Conservation (phyloP, 2,888 invertebrate genomes). For the Craniophora ligustri region DNA sequence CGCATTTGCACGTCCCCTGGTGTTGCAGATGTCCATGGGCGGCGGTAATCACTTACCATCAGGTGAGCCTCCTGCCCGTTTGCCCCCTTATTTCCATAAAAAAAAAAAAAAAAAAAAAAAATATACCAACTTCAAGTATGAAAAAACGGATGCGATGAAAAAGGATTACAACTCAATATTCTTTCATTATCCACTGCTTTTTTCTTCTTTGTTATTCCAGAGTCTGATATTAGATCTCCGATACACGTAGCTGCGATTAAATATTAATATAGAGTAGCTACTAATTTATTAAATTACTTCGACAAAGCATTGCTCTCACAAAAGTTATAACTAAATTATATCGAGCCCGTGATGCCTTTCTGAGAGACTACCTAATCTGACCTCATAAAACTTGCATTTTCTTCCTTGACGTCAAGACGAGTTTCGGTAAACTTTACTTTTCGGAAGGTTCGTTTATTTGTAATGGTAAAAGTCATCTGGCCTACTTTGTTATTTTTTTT, state of each 20-base stretch:
- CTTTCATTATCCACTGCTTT: neutral
- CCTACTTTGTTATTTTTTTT: conserved; percentile 5
- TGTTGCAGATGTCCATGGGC: too few species aligned
- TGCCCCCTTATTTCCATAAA: too few species aligned
- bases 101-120: too few species aligned
- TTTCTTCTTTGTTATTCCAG: neutral
- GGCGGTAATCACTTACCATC: too few species aligned
- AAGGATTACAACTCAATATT: neutral
- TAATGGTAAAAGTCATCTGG: conserved; percentile 17
- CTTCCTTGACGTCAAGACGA: conserved; percentile 65
- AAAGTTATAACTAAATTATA: conserved; percentile 58
- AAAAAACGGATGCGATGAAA: neutral
- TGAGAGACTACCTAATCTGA: conserved; percentile 56
- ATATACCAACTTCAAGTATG: neutral
- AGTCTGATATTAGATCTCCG: conserved; percentile 8
- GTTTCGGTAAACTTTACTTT: conserved; percentile 63
- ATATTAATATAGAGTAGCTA: conserved; percentile 36
- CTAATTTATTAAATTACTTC: conserved; percentile 48
- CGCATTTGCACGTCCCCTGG: too few species aligned
- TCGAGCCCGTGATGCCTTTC: conserved; percentile 40
- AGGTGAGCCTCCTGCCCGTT: too few species aligned
- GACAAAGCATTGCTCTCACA: conserved; percentile 52
- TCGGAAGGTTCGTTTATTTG: conserved; percentile 52
- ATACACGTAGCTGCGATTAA: conserved; percentile 21
- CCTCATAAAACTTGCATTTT: conserved; percentile 68